Evolutionary conservation across 92 coral and sea anemone species (phyloP).

Genomic region (Epizoanthus illoricatus): DNA sequence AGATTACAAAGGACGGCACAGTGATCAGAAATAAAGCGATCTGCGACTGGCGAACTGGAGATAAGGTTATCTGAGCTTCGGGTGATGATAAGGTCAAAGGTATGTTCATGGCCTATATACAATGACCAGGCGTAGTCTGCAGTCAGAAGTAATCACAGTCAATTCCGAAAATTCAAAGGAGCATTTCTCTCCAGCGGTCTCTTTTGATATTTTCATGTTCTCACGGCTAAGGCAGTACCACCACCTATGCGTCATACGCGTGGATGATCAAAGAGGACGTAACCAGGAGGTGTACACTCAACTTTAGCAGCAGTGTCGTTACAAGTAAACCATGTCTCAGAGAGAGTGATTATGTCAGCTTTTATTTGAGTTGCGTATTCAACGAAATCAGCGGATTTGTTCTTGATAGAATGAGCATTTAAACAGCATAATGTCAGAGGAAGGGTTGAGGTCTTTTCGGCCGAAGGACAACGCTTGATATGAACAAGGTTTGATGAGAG

Average conservation of each 20-base stretch:
- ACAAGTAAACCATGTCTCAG: background rate
- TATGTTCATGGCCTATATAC: too few relatives aligned
- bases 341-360: background rate
- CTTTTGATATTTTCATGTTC: too few relatives aligned
- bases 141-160: background rate
- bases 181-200: background rate
- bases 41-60: background rate
- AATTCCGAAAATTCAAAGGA: background rate
- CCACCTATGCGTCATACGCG: background rate
- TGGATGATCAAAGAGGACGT: too few relatives aligned
- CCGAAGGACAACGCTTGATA: background rate
- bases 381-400: background rate
- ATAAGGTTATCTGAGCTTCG: too few relatives aligned
- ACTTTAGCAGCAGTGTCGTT: background rate
- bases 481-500: background rate
- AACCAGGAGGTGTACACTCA: background rate
- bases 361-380: background rate
- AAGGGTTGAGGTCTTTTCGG: background rate
- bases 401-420: background rate
- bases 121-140: background rate
- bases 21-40: background rate
- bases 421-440: background rate
- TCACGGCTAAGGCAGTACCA: background rate
- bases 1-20: background rate
- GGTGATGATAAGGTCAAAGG: background rate